phyloP scores from a whole-genome alignment of 1,140 invertebrate species.

The Coelopa frigida region DNA sequence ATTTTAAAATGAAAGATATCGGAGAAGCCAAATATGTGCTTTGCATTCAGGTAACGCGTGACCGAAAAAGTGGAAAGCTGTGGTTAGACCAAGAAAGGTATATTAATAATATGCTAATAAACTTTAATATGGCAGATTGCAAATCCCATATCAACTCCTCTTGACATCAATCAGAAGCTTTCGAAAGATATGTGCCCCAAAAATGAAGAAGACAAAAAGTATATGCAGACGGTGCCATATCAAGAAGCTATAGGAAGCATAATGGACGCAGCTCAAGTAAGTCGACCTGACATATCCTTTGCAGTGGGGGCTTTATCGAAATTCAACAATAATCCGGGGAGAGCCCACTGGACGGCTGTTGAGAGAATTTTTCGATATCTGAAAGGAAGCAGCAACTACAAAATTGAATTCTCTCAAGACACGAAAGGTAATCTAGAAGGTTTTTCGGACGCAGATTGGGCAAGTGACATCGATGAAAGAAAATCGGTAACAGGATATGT shows the following conservation, averaged over 20 bases:
- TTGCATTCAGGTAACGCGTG: no score
- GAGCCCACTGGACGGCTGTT: not conserved
- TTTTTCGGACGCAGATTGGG: conserved; percentile 9
- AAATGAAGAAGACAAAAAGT: not conserved
- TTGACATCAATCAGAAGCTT: conserved; percentile 13
- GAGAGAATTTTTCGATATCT: not conserved
- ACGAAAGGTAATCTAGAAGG: not conserved
- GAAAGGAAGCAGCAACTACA: conserved; percentile 11
- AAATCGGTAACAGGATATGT: conserved; percentile 6
- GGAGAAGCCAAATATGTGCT: no score
- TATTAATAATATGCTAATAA: conserved; percentile 13
- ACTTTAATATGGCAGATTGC: conserved; percentile 20
- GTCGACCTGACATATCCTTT: not conserved
- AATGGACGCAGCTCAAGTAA: not conserved
- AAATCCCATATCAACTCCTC: conserved; percentile 16
- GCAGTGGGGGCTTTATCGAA: not conserved
- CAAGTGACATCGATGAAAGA: not conserved
- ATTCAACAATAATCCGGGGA: not conserved
- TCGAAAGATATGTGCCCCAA: not conserved
- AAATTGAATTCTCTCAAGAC: not conserved
- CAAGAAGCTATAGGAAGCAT: not conserved
- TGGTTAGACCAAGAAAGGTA: conserved; percentile 12
- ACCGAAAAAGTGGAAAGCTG: no score
- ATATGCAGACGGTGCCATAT: conserved; percentile 19
- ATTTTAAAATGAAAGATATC: no score